Conservation (phyloP, 2,113 vertebrate genomes). For the Panurus biarmicus region DNA sequence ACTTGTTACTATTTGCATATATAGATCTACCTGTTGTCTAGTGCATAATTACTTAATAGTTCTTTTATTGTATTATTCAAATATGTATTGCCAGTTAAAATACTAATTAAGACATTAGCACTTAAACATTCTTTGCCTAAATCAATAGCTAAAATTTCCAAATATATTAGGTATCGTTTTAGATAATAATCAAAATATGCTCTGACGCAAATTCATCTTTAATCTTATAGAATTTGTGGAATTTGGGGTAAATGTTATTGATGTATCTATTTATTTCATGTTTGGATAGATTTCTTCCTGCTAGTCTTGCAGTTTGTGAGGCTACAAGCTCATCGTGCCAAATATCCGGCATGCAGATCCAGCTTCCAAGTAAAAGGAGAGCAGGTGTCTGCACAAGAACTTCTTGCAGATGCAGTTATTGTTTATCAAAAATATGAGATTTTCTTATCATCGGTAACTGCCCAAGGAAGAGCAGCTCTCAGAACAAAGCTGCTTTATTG, state of each 20-base stretch:
- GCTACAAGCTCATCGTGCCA: not conserved
- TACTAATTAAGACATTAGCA: not conserved
- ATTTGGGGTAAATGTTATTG: not conserved
- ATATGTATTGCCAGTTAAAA: not conserved
- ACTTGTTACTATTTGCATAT: not conserved
- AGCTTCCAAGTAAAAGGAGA: not conserved
- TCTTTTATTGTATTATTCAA: not conserved
- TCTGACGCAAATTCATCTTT: not conserved
- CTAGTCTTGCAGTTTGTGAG: not conserved
- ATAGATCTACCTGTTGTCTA: not conserved
- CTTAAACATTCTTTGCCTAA: not conserved
- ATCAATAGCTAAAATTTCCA: not conserved
- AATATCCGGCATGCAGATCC: not conserved
- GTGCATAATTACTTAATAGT: not conserved
- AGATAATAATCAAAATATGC: not conserved
- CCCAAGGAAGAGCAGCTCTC: not conserved
- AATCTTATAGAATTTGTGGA: not conserved
- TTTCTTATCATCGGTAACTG: not conserved
- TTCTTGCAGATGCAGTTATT: not conserved
- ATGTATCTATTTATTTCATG: not conserved
- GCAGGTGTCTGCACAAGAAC: not conserved
- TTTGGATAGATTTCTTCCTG: not conserved
- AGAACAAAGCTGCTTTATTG: not conserved
- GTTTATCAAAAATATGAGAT: not conserved
- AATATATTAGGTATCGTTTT: not conserved